Evolutionary conservation across 2,888 invertebrate genomes (phyloP).

Genomic region (Rhagium mordax): DNA sequence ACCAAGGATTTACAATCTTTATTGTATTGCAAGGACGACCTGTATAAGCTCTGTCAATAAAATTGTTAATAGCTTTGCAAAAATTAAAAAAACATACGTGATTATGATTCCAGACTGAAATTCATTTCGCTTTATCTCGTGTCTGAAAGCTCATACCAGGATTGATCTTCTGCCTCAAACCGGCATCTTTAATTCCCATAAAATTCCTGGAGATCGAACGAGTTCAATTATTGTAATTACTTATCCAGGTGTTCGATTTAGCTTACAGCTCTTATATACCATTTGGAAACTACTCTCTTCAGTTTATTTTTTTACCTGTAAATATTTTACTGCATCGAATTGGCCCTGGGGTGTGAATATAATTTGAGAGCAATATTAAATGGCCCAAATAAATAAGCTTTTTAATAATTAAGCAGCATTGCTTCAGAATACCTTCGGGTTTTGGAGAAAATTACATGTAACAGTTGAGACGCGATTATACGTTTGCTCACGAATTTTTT

Average conservation of each 20-base stretch:
- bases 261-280: neutral
- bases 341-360: neutral
- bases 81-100: too few relatives aligned
- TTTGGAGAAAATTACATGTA: neutral
- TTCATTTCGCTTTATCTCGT: neutral
- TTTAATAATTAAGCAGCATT: neutral
- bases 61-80: too few relatives aligned
- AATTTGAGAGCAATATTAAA: neutral
- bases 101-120: neutral
- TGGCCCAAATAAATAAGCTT: neutral
- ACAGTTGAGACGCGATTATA: neutral
- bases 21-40: too few relatives aligned
- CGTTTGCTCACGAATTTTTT: neutral
- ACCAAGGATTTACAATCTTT: too few relatives aligned
- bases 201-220: constrained; percentile 1
- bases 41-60: too few relatives aligned
- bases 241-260: constrained; percentile 36
- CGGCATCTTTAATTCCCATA: neutral
- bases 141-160: neutral
- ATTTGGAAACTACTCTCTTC: neutral
- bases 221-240: constrained; percentile 40
- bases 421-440: neutral
- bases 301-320: neutral
- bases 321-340: neutral
- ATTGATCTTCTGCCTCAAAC: neutral